Percentiles rank a stretch among this genome's conserved stretches.
Conservation (phyloP, 2,113 vertebrate genomes). For the Neolamprologus sp. region DNA sequence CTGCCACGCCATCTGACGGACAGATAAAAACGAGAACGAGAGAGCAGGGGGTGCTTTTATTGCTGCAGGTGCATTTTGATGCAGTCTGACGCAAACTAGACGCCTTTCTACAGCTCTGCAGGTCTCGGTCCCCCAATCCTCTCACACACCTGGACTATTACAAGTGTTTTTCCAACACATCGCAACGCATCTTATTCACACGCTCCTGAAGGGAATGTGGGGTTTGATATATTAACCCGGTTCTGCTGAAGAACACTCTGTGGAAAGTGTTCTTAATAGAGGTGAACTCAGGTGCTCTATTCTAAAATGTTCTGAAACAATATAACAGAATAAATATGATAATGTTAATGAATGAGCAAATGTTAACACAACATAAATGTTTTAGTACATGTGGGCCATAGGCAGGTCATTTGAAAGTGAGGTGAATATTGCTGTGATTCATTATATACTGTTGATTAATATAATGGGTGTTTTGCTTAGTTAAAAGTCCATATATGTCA, state of each 20-base stretch:
- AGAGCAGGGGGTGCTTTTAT: neutral
- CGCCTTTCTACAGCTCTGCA: neutral
- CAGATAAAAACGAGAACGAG: neutral
- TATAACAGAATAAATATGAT: neutral
- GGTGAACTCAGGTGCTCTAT: neutral
- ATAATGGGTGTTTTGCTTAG: neutral
- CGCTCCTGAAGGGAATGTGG: neutral
- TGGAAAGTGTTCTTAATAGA: neutral
- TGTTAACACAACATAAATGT: neutral
- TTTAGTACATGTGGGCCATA: neutral
- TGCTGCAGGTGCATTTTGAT: conserved; percentile 30
- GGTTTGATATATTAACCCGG: neutral
- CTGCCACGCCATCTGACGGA: neutral
- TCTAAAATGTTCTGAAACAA: neutral
- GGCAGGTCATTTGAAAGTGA: neutral
- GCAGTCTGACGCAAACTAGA: neutral
- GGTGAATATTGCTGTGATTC: neutral
- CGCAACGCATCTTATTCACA: neutral
- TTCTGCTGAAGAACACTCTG: neutral
- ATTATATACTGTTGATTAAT: neutral
- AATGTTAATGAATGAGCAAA: neutral
- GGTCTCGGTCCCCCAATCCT: neutral
- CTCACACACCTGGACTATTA: conserved; percentile 32
- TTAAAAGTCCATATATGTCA: neutral
- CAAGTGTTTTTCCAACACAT: conserved; percentile 40